These are phyloP conservation scores for Erethizon dorsatum DNA, from an alignment of 2,797 vertebrate species.

Conservation along the genomic window DNA sequence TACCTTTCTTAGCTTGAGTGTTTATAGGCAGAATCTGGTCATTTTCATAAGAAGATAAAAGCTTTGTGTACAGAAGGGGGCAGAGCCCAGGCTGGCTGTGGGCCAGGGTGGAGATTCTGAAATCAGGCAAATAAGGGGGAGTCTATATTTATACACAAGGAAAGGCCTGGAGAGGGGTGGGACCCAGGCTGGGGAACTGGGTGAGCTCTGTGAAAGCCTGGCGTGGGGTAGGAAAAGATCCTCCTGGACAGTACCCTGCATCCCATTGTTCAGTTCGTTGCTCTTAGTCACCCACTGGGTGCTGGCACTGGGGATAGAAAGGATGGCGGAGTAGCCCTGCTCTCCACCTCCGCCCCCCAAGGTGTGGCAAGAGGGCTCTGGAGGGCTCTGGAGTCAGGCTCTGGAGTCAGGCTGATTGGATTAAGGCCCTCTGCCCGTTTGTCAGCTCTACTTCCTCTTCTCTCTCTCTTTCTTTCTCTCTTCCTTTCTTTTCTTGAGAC, in stretches of 20 bases:
- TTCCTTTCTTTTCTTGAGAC: background rate
- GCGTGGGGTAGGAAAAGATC: background rate
- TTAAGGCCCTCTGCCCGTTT: background rate
- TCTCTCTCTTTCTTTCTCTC: too few species aligned
- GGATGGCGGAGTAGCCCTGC: too few species aligned
- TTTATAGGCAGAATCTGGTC: background rate
- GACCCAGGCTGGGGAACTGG: background rate
- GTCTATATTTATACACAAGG: background rate
- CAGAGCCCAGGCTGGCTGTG: background rate
- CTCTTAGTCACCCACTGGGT: background rate
- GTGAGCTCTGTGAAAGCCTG: background rate
- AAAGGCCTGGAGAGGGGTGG: background rate
- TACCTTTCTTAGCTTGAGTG: background rate
- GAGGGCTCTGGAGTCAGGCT: background rate
- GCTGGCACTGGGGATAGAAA: background rate
- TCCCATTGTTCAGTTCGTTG: background rate
- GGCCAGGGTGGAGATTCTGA: background rate
- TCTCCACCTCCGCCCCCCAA: background rate
- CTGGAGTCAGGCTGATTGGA: background rate
- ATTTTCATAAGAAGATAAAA: slow-evolving; percentile 82
- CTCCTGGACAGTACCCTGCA: background rate
- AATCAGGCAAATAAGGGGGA: slow-evolving; percentile 41
- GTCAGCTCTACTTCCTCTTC: background rate
- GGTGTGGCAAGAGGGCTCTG: background rate
- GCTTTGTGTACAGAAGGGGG: slow-evolving; percentile 38